Conservation (phyloP, 1,140 invertebrate genomes). For the Lepidurus packardi region DNA sequence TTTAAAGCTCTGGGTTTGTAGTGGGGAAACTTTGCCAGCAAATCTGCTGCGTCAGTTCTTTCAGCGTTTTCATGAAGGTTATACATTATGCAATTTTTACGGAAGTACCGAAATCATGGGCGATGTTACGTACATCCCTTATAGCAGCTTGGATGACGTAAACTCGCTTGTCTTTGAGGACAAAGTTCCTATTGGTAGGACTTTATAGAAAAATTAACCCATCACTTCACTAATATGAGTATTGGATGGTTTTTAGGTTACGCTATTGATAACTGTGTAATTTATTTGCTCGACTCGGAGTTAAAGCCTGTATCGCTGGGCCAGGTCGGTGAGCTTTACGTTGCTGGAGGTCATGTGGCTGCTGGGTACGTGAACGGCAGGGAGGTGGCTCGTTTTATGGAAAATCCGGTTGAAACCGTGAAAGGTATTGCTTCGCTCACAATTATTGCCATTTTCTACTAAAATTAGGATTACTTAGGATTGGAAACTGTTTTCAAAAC, state of each 20-base stretch:
- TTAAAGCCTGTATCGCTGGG: constrained; percentile 60
- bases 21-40: constrained; percentile 65
- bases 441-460: background rate
- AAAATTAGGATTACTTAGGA: constrained; percentile 32
- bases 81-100: constrained; percentile 75
- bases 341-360: constrained; percentile 68
- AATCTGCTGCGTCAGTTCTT: constrained; percentile 66
- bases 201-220: background rate
- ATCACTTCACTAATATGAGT: background rate
- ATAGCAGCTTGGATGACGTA: constrained; percentile 52
- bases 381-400: constrained; percentile 63
- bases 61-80: constrained; percentile 55
- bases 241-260: constrained; percentile 46
- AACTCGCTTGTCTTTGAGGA: constrained; percentile 48
- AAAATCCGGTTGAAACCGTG: constrained; percentile 62
- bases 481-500: constrained; percentile 60
- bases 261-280: constrained; percentile 67
- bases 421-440: constrained; percentile 48
- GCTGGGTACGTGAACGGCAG: constrained; percentile 68
- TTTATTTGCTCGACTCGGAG: constrained; percentile 69
- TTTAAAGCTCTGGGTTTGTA: constrained; percentile 73
- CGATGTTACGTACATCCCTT: constrained; percentile 64
- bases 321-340: constrained; percentile 70
- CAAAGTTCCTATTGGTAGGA: constrained; percentile 72
- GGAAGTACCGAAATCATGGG: constrained; percentile 83